A percentile compares a stretch with the other conserved stretches of the same genome.
Evolutionary conservation across 92 coral and sea anemone genomes (phyloP).

Genomic region (Virgularia gustaviana): DNA sequence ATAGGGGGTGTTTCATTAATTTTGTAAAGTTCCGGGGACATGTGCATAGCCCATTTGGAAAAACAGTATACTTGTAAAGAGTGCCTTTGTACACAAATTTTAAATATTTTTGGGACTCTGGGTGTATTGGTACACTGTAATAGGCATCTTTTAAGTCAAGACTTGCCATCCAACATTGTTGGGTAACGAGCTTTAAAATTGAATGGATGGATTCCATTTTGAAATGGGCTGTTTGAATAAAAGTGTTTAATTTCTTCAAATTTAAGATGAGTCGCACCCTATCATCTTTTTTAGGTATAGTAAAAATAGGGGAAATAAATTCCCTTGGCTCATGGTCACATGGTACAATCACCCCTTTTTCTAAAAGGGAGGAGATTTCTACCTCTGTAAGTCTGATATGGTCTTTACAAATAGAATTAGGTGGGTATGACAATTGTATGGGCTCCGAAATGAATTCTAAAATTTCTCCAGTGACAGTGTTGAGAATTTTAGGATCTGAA

Average conservation of each 20-base stretch:
- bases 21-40: slow-evolving; percentile 63
- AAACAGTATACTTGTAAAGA: slow-evolving; percentile 30
- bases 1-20: slow-evolving; percentile 57
- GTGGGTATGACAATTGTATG: neutral
- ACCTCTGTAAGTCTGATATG: slow-evolving; percentile 2
- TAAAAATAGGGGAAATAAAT: slow-evolving; percentile 21
- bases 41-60: slow-evolving; percentile 50
- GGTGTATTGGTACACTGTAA: slow-evolving; percentile 4
- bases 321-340: slow-evolving; percentile 20
- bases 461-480: slow-evolving; percentile 32
- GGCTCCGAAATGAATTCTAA: neutral
- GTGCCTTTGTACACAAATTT: slow-evolving; percentile 32
- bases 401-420: neutral
- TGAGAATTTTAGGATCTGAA: slow-evolving; percentile 16
- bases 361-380: slow-evolving; percentile 20
- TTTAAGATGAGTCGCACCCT: slow-evolving; percentile 38
- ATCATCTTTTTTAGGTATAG: slow-evolving; percentile 52
- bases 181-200: slow-evolving; percentile 43
- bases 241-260: slow-evolving; percentile 50
- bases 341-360: slow-evolving; percentile 15
- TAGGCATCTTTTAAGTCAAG: slow-evolving; percentile 49
- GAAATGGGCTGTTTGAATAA: slow-evolving; percentile 50
- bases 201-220: slow-evolving; percentile 58
- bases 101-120: slow-evolving; percentile 18
- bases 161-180: slow-evolving; percentile 54